These are phyloP conservation scores for Clarias magur DNA, from an alignment of 2,113 vertebrate species.

Conservation along the genomic window DNA sequence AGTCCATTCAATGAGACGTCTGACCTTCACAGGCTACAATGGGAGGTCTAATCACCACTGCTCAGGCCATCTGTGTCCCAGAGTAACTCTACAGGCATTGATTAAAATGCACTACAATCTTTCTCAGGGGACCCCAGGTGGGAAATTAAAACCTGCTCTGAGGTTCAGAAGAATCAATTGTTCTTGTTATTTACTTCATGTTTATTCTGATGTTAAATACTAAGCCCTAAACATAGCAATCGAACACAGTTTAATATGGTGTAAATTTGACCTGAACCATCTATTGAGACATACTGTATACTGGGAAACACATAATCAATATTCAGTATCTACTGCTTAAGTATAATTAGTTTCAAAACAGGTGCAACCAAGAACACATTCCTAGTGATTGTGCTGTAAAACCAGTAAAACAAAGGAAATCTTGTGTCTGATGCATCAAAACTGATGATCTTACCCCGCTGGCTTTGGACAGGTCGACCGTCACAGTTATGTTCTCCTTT, in stretches of 20 bases:
- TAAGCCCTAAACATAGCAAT: background rate
- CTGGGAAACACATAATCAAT: background rate
- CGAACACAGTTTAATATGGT: background rate
- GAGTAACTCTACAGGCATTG: conserved; percentile 52
- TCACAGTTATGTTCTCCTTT: conserved; percentile 77
- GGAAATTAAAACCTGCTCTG: conserved; percentile 51
- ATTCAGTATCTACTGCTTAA: background rate
- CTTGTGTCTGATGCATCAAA: background rate
- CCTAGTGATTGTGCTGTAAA: background rate
- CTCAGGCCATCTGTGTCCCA: conserved; percentile 52
- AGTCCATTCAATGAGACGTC: conserved; percentile 16
- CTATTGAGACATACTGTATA: background rate
- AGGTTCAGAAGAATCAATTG: background rate
- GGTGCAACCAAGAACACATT: background rate
- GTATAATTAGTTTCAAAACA: background rate
- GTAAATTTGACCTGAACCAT: background rate
- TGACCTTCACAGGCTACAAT: conserved; percentile 47
- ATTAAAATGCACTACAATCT: conserved; percentile 53
- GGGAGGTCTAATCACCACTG: conserved; percentile 41
- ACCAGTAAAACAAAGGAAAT: background rate
- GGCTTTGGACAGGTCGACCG: conserved; percentile 69
- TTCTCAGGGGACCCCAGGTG: conserved; percentile 38
- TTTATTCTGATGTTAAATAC: background rate
- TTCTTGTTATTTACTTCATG: background rate
- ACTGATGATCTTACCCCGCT: conserved; percentile 60